A percentile compares a stretch with the other conserved stretches of the same genome.
Conservation (phyloP, 2,888 invertebrate species). For the Eilema caniola region DNA sequence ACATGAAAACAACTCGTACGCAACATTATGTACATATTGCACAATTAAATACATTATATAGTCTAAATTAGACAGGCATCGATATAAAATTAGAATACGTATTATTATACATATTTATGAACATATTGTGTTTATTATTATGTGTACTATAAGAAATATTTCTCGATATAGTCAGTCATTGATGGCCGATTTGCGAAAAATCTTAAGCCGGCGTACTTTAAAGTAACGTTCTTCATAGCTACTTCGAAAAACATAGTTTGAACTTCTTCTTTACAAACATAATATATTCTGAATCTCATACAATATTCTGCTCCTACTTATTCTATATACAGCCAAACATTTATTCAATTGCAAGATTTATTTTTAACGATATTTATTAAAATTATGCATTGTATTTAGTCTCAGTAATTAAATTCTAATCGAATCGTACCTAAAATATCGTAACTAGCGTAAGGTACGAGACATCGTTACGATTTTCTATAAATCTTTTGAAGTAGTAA, state of each 20-base stretch:
- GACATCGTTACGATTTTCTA: background rate
- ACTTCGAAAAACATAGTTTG: background rate
- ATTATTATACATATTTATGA: background rate
- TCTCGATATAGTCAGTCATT: background rate
- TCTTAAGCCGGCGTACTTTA: background rate
- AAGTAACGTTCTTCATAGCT: background rate
- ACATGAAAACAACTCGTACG: conserved; percentile 40
- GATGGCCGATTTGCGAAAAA: background rate
- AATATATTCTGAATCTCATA: background rate
- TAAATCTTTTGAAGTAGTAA: no score
- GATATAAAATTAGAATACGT: background rate
- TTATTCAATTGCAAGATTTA: background rate
- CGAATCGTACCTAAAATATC: no score
- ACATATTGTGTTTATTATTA: background rate
- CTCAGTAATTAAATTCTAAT: background rate
- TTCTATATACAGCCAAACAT: background rate
- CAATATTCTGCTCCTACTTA: background rate
- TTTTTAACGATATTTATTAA: no score
- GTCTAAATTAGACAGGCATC: conserved; percentile 9
- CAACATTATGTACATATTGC: conserved; percentile 40
- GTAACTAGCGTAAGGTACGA: background rate
- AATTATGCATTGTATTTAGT: background rate
- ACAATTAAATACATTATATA: conserved; percentile 19
- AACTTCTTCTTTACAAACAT: background rate
- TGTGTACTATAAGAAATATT: background rate